Conservation (phyloP, 2,797 vertebrate species). For the Oryzias sinensis region DNA sequence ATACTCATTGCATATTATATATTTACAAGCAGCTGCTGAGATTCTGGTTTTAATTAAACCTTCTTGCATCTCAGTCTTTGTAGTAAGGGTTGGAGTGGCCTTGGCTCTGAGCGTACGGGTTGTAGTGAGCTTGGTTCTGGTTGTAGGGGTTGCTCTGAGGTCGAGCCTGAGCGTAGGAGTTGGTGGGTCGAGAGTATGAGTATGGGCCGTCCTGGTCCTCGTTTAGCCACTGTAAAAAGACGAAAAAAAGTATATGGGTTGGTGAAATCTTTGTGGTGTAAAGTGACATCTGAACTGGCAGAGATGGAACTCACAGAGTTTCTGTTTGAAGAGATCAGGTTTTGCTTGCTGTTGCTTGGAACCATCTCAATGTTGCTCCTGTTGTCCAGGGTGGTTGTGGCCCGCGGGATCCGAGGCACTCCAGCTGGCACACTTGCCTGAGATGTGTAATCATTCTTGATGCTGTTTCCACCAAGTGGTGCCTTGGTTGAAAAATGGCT, state of each 20-base stretch:
- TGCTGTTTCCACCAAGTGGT: conserved; percentile 3
- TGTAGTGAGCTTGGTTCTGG: conserved; percentile 1
- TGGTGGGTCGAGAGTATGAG: conserved; percentile 18
- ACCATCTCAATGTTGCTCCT: conserved; percentile 59
- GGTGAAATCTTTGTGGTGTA: neutral
- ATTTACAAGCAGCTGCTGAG: neutral
- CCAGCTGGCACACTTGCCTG: conserved; percentile 1
- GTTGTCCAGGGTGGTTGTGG: conserved; percentile 23
- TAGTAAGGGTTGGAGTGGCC: conserved; percentile 50
- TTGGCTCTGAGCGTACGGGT: conserved; percentile 20
- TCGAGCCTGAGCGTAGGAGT: conserved; percentile 21
- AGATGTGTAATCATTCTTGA: neutral
- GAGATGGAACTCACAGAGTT: conserved; percentile 33
- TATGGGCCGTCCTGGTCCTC: conserved; percentile 17
- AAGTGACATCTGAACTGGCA: neutral
- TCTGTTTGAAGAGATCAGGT: conserved; percentile 7
- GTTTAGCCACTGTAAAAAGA: conserved; percentile 30
- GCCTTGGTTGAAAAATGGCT: conserved; percentile 16
- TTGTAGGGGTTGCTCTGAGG: conserved; percentile 21
- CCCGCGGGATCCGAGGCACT: conserved; percentile 55
- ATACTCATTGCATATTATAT: conserved; percentile 14
- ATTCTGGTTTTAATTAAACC: conserved; percentile 12
- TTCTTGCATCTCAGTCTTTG: conserved; percentile 18
- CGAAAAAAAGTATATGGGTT: too few species aligned
- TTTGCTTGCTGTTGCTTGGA: conserved; percentile 41